phyloP scores from a whole-genome alignment of 2,113 vertebrate species.

The Xiphias gladius region DNA sequence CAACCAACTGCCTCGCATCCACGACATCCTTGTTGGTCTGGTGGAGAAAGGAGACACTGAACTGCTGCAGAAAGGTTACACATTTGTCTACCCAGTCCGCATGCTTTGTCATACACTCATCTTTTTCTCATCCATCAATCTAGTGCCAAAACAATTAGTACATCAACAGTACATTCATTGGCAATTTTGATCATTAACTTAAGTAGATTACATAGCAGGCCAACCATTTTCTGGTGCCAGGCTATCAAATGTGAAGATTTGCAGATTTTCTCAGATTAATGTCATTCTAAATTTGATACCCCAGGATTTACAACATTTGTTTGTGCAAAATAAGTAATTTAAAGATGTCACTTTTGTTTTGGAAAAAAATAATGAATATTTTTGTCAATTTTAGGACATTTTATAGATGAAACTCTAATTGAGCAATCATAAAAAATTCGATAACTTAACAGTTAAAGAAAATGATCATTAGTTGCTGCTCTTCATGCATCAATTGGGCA shows the following conservation, averaged over 20 bases:
- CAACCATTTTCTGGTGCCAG: neutral
- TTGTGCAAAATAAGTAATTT: too few relatives aligned
- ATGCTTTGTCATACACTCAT: neutral
- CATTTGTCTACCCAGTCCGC: neutral
- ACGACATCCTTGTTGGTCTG: conserved; percentile 88
- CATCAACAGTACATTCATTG: neutral
- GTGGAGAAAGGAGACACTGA: conserved; percentile 92
- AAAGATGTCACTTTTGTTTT: too few relatives aligned
- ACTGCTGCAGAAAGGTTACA: conserved; percentile 91
- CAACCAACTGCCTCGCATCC: conserved; percentile 85
- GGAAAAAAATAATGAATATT: too few relatives aligned
- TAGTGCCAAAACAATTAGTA: neutral
- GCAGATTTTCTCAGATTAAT: too few relatives aligned
- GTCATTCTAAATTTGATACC: neutral
- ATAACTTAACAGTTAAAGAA: too few relatives aligned
- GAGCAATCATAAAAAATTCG: too few relatives aligned
- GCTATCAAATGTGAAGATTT: too few relatives aligned
- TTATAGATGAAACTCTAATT: too few relatives aligned
- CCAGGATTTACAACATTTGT: too few relatives aligned
- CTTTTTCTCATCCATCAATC: neutral
- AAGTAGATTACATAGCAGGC: neutral
- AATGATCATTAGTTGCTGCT: too few relatives aligned
- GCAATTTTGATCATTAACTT: neutral
- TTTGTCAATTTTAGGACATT: too few relatives aligned
- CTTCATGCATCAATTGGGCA: too few relatives aligned